A percentile compares a stretch with the other conserved stretches of the same genome.
Evolutionary conservation across 1,140 invertebrate genomes (phyloP).

Genomic region (Musca vetustissima): DNA sequence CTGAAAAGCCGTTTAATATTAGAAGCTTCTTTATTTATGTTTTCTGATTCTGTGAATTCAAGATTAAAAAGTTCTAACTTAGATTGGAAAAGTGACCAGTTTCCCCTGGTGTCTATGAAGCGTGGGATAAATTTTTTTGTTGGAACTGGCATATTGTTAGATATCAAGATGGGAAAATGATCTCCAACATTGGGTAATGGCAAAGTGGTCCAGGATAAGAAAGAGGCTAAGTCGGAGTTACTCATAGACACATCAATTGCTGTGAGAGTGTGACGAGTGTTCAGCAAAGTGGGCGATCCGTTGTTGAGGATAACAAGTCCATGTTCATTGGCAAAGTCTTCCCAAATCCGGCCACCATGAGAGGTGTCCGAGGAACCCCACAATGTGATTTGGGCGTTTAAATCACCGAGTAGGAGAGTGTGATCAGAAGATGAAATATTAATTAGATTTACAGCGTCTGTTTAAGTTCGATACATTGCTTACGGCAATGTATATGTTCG

Average conservation of each 20-base stretch:
- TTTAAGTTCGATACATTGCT: no score
- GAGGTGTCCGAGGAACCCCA: neutral
- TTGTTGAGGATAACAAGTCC: neutral
- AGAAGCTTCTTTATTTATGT: neutral
- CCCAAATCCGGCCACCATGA: neutral
- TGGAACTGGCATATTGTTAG: neutral
- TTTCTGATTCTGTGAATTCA: neutral
- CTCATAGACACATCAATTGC: neutral
- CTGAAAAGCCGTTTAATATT: neutral
- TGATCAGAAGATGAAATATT: no score
- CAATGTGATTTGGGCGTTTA: no score
- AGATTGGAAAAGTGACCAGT: neutral
- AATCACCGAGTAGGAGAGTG: no score
- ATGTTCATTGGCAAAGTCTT: neutral
- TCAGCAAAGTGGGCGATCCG: neutral
- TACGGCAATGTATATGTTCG: no score
- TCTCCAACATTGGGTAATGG: neutral
- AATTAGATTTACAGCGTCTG: no score
- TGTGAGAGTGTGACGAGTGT: neutral
- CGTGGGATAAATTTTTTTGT: neutral
- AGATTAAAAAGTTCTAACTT: neutral
- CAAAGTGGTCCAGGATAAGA: neutral
- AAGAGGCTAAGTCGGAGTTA: neutral
- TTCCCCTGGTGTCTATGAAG: neutral
- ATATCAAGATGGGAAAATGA: slow-evolving; percentile 6